phyloP scores from a whole-genome alignment of 2,888 invertebrate genomes.

The Ferrisia virgata region DNA sequence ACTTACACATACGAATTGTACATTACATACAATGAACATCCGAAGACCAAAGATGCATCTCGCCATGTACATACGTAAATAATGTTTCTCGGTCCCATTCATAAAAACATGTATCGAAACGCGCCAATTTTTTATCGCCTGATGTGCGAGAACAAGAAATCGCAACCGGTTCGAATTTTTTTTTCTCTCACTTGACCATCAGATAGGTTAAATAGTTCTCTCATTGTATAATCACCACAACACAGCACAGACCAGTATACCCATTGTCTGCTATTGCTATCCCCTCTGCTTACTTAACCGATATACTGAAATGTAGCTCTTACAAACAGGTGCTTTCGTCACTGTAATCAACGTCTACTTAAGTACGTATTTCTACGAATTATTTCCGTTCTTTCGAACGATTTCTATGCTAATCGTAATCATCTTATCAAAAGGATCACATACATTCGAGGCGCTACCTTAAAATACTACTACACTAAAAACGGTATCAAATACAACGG shows the following conservation, averaged over 20 bases:
- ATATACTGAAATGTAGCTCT: no score
- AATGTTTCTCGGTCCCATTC: background rate
- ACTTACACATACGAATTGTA: no score
- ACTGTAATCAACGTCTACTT: background rate
- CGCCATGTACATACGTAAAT: no score
- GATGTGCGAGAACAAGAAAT: background rate
- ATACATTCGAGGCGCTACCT: background rate
- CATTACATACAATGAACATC: no score
- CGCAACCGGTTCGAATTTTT: background rate
- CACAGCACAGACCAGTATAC: background rate
- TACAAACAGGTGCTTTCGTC: background rate
- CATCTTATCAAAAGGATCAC: background rate
- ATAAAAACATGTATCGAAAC: background rate
- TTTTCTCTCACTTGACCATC: background rate
- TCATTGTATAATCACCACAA: background rate
- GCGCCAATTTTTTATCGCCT: background rate
- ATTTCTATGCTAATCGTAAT: background rate
- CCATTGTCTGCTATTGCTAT: background rate
- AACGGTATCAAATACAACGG: background rate
- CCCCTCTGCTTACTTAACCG: background rate
- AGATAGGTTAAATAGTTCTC: background rate
- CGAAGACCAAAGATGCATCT: background rate
- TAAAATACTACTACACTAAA: background rate
- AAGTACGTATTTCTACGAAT: background rate
- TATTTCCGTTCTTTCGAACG: background rate